Evolutionary conservation across 2,113 vertebrate species (phyloP).

Genomic region (Lamprologus callipterus): DNA sequence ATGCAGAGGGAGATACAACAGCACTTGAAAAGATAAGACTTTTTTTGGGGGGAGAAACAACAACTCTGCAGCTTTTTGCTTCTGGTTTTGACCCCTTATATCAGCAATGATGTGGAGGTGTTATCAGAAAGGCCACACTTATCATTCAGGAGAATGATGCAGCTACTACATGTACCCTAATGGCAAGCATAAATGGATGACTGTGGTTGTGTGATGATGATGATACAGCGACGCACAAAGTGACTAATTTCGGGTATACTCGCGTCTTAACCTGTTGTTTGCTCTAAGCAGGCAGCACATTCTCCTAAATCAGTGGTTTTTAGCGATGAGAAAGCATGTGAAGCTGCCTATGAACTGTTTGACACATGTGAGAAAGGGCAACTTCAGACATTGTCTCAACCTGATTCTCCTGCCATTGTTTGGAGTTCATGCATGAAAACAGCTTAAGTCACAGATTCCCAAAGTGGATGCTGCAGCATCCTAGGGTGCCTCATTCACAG

Average conservation of each 20-base stretch:
- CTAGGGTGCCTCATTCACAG: not conserved
- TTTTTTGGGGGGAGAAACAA: rapidly evolving
- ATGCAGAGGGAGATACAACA: not conserved
- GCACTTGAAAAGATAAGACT: not conserved
- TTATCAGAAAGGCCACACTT: not conserved
- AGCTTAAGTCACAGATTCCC: not conserved
- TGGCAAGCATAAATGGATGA: not conserved
- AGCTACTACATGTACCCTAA: not conserved
- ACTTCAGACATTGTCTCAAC: not conserved
- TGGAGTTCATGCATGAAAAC: not conserved
- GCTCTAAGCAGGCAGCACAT: not conserved
- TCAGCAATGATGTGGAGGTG: not conserved
- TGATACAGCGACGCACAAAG: not conserved
- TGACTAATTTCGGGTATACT: not conserved
- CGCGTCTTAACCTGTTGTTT: not conserved
- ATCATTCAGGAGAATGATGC: not conserved
- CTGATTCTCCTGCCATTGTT: not conserved
- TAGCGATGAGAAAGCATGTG: not conserved
- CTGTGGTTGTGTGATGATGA: not conserved
- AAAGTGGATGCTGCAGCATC: not conserved
- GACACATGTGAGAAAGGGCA: not conserved
- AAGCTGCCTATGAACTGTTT: not conserved
- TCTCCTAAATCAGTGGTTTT: not conserved
- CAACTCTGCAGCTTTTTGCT: not conserved
- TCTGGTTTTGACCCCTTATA: not conserved